Base-by-base conservation (phyloP, 2,797 vertebrate genomes). In the Poecilia velifera region DNA sequence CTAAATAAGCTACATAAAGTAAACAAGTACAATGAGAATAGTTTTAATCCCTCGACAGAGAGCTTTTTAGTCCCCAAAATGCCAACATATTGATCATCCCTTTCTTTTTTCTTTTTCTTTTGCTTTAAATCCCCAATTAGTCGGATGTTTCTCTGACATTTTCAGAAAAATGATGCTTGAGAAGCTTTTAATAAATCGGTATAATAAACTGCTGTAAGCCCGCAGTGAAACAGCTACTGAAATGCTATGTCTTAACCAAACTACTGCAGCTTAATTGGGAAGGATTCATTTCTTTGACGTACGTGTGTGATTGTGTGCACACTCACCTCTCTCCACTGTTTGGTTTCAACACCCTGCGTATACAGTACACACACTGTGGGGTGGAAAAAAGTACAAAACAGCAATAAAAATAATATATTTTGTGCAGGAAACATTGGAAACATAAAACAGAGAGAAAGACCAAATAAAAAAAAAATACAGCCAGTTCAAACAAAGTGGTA, bases 251-350 rank as follows among this genome's bases (percentile, higher is more conserved):
- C 81, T 87, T 76, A 74, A 78, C 81, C 72, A 59, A 57, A 83
- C 43, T 18, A 64, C 68, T 41, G 73, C n/a, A 74, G 57, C 46
- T 28, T 90, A 86, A 87, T 85, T 89, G 62, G 83, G 83, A 14
- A 51, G 13, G 79, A 75, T 49, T 77, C 9, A 18, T 76, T 73
- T 73, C 22, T 72, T 45, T 46, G 16, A 49, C n/a, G 3, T 46
- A 12, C 51, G 34, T 59, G 13, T 59, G 28, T 78, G 59, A 68
- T 28, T 45, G 49, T 49, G 41, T 45, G 31, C 72, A 9, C 20
- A 80, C 97, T 94, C 93, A 98, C 98, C 97, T 99, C 98, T 91
- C 96, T 93, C 98, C 98, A 99, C 86, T 99, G 98, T 90, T 98
- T 97, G 88, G 96, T 97, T 92, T 98, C 97, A 64, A 98, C 96